Evolutionary conservation across 1,140 invertebrate species (phyloP).

Genomic region (Drosophila micromelanica): DNA sequence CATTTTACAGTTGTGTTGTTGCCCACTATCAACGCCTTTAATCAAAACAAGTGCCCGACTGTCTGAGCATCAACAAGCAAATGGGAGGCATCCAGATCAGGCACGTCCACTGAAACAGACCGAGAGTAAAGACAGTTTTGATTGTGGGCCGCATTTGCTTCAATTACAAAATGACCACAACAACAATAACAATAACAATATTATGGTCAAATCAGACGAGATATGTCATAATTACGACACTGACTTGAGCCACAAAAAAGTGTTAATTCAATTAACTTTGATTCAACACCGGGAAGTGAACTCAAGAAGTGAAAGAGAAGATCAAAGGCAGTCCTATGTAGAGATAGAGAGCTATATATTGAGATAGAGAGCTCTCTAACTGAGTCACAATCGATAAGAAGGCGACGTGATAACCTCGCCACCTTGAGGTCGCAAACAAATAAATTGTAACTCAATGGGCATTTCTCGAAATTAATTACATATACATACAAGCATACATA

Average conservation of each 20-base stretch:
- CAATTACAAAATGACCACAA: constrained; percentile 58
- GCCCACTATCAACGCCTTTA: constrained; percentile 48
- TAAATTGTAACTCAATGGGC: constrained; percentile 1
- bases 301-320: constrained; percentile 5
- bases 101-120: background rate
- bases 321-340: too few species aligned
- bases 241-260: constrained; percentile 55
- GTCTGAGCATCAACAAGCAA: constrained; percentile 49
- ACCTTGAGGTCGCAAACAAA: constrained; percentile 8
- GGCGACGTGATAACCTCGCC: constrained; percentile 32
- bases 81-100: constrained; percentile 1
- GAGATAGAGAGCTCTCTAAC: constrained; percentile 2
- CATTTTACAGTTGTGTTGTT: background rate
- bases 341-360: background rate
- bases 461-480: constrained; percentile 15
- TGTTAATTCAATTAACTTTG: constrained; percentile 75
- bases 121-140: constrained; percentile 27
- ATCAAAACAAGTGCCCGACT: constrained; percentile 57
- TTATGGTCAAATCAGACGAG: constrained; percentile 9
- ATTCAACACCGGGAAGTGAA: constrained; percentile 60
- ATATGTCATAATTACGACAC: constrained; percentile 68
- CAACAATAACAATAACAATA: background rate
- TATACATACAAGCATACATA: background rate
- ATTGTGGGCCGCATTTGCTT: constrained; percentile 48
- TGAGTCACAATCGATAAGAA: constrained; percentile 28